Percentiles rank a stretch among this genome's conserved stretches.
Conservation (phyloP, 2,888 invertebrate species). For the Reticulitermes lucifugus region DNA sequence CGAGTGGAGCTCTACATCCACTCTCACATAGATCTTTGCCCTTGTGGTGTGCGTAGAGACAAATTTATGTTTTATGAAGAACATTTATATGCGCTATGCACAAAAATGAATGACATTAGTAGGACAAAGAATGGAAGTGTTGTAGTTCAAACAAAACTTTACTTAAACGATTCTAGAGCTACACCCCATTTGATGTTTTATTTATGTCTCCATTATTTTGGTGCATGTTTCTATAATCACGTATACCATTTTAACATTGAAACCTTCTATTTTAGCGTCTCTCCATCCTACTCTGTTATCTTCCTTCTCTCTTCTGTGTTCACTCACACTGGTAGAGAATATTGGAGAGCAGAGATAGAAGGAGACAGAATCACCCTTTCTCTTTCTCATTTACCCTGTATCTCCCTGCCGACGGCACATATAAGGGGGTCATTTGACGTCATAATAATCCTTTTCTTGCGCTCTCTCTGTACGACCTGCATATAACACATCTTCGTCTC, state of each 20-base stretch:
- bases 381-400: not conserved
- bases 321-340: not conserved
- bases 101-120: no score
- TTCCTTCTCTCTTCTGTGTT: not conserved
- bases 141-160: no score
- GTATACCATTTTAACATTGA: not conserved
- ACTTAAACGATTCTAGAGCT: no score
- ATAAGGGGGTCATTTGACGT: conserved; percentile 7
- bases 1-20: no score
- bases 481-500: conserved; percentile 3
- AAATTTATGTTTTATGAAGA: no score
- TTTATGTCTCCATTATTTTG: no score
- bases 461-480: not conserved
- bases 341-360: not conserved
- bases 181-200: no score
- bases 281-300: not conserved
- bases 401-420: not conserved
- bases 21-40: no score
- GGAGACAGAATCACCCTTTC: not conserved
- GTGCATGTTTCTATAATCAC: not conserved
- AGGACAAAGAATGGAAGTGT: no score
- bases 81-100: no score
- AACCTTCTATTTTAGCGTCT: not conserved
- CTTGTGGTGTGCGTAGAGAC: no score
- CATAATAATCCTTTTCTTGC: not conserved